Percentiles rank a stretch among this genome's conserved stretches.
These are phyloP conservation scores for Sipha maydis DNA, from an alignment of 2,888 invertebrate genomes.

Conservation along the genomic window DNA sequence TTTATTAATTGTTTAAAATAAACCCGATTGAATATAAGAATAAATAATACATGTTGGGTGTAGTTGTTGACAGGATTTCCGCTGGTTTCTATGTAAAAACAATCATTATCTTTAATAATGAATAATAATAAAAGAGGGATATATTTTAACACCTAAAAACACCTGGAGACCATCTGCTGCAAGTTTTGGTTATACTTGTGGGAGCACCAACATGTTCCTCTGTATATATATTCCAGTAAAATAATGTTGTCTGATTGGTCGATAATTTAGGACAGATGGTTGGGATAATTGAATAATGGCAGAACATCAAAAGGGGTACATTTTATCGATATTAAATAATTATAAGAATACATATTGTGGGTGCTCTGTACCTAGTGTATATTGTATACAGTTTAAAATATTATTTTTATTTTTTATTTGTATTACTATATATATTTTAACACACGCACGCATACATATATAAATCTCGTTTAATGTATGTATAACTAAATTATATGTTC, in stretches of 20 bases:
- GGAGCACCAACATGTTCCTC: slow-evolving; percentile 25
- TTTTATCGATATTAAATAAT: slow-evolving; percentile 21
- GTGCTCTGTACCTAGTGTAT: too few species aligned
- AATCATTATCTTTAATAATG: slow-evolving; percentile 1
- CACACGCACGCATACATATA: too few species aligned
- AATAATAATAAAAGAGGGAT: slow-evolving; percentile 12
- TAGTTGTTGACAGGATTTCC: slow-evolving; percentile 46
- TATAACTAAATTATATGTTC: not conserved
- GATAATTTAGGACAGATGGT: slow-evolving; percentile 52
- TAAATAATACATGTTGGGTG: not conserved
- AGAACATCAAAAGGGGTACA: not conserved
- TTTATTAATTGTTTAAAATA: too few species aligned
- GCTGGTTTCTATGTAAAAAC: slow-evolving; percentile 15
- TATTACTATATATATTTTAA: too few species aligned
- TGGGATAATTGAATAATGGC: slow-evolving; percentile 57
- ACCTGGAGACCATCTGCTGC: slow-evolving; percentile 58
- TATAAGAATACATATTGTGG: too few species aligned
- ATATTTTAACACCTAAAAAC: slow-evolving; percentile 29
- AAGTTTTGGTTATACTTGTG: slow-evolving; percentile 45
- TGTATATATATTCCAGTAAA: slow-evolving; percentile 26
- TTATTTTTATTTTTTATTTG: too few species aligned
- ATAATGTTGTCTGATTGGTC: slow-evolving; percentile 43
- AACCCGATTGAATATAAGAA: not conserved
- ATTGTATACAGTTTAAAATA: too few species aligned
- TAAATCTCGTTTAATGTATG: not conserved